Percentiles rank a stretch among this genome's conserved stretches.
phyloP scores from a whole-genome alignment of 2,113 vertebrate genomes.

The Mystacornis crossleyi region DNA sequence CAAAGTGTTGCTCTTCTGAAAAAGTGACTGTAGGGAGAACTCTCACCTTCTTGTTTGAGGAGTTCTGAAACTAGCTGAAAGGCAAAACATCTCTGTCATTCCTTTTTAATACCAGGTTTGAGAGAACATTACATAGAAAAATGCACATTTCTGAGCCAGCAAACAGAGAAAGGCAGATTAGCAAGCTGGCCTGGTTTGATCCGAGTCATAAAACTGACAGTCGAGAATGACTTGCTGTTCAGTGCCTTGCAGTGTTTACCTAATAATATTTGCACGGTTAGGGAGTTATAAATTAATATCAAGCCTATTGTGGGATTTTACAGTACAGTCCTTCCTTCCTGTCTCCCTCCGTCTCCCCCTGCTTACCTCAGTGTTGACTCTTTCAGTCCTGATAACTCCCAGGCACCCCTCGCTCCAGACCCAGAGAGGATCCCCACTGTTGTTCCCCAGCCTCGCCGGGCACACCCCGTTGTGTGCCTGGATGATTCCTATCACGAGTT shows the following conservation, averaged over 20 bases:
- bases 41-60: not conserved
- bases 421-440: not conserved
- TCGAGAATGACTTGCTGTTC: not conserved
- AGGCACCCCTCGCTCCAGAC: not conserved
- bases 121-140: not conserved
- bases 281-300: not conserved
- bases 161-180: not conserved
- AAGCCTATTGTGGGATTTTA: not conserved
- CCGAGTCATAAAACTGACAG: not conserved
- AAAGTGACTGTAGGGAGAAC: not conserved
- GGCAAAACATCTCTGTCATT: slow-evolving; percentile 20
- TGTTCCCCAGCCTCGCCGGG: not conserved
- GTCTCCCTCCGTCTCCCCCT: not conserved
- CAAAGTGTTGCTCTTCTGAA: slow-evolving; percentile 5
- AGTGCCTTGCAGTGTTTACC: not conserved
- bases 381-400: not conserved
- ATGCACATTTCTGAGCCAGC: not conserved
- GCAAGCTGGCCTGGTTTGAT: not conserved
- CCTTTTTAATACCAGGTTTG: not conserved
- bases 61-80: slow-evolving; percentile 29
- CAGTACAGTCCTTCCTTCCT: not conserved
- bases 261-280: not conserved
- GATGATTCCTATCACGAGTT: rapidly evolving
- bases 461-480: no score
- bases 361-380: not conserved